Conservation (phyloP, 2,797 vertebrate genomes). For the Sebastes melanostomus region DNA sequence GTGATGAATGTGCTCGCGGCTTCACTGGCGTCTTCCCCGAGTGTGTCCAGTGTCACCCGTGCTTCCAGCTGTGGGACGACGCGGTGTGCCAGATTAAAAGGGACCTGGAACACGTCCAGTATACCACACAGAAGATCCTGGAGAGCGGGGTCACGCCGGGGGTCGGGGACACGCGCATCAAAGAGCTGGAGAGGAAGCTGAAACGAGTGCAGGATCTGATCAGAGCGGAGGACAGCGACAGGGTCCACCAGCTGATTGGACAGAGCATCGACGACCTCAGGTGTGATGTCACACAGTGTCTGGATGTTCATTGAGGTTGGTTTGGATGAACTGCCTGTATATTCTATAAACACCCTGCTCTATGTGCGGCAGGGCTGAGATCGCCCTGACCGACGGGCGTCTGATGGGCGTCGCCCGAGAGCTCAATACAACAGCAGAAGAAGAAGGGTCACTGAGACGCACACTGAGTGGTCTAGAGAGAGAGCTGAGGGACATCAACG, state of each 20-base stretch:
- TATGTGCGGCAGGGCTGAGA: slow-evolving; percentile 78
- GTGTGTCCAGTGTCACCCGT: slow-evolving; percentile 85
- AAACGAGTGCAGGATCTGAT: slow-evolving; percentile 74
- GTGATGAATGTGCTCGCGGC: slow-evolving; percentile 83
- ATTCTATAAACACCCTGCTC: neutral
- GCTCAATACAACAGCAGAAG: slow-evolving; percentile 66
- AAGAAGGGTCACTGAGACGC: slow-evolving; percentile 56
- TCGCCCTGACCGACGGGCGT: slow-evolving; percentile 84
- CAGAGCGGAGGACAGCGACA: slow-evolving; percentile 40
- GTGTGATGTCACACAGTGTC: slow-evolving; percentile 54
- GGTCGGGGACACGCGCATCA: slow-evolving; percentile 66
- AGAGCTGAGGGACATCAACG: slow-evolving; percentile 76
- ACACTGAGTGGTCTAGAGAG: slow-evolving; percentile 71
- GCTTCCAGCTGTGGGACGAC: slow-evolving; percentile 87
- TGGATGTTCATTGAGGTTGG: neutral
- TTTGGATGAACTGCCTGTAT: neutral
- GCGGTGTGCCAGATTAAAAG: slow-evolving; percentile 71
- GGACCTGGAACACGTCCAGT: slow-evolving; percentile 72
- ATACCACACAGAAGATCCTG: slow-evolving; percentile 63
- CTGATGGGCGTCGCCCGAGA: slow-evolving; percentile 78
- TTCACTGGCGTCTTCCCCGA: slow-evolving; percentile 85
- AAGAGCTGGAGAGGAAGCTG: slow-evolving; percentile 80
- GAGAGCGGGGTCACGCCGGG: slow-evolving; percentile 66
- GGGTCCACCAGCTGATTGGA: slow-evolving; percentile 74
- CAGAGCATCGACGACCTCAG: slow-evolving; percentile 82